These are phyloP conservation scores for Trilocha varians DNA, from an alignment of 2,888 invertebrate species.

Conservation along the genomic window DNA sequence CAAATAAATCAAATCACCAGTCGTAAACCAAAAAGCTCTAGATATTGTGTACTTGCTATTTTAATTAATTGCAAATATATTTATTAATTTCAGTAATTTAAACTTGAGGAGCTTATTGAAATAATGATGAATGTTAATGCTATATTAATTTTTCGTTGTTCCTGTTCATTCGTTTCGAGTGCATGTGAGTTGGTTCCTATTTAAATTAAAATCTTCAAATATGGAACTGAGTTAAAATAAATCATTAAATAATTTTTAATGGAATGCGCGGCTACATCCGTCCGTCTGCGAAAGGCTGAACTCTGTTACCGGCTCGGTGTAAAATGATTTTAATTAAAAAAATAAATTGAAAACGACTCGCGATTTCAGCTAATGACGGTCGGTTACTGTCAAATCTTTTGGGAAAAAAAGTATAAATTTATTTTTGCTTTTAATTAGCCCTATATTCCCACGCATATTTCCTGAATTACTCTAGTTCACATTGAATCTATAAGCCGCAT, in stretches of 20 bases:
- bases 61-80: not conserved
- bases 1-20: not conserved
- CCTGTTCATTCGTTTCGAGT: not conserved
- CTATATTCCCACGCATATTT: no score
- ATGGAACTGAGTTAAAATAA: constrained; percentile 9
- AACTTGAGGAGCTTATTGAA: not conserved
- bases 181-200: not conserved
- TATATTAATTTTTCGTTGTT: not conserved
- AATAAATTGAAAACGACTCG: constrained; percentile 16
- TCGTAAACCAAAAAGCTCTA: not conserved
- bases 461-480: no score
- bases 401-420: no score
- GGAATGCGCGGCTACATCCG: constrained; percentile 38
- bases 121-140: not conserved
- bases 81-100: not conserved
- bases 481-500: no score
- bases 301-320: constrained; percentile 18
- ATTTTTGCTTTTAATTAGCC: not conserved
- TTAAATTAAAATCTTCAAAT: not conserved
- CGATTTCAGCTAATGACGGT: constrained; percentile 11
- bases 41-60: not conserved
- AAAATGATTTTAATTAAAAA: constrained; percentile 25
- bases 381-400: constrained; percentile 3
- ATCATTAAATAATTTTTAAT: constrained; percentile 20
- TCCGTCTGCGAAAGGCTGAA: constrained; percentile 41